These are phyloP conservation scores for Prietella phreatophila DNA, from an alignment of 2,113 vertebrate species.

Conservation along the genomic window DNA sequence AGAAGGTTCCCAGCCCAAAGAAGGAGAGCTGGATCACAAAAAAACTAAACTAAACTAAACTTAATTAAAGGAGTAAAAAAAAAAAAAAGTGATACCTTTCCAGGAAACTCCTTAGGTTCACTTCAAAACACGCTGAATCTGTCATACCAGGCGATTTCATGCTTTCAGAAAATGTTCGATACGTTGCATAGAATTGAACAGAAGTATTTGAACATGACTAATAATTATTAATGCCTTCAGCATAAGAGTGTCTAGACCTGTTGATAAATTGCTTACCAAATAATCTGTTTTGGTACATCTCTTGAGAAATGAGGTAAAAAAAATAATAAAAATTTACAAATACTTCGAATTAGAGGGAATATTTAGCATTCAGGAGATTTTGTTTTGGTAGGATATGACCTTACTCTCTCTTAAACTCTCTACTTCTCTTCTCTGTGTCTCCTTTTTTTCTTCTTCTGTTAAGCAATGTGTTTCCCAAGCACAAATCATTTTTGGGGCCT, in stretches of 20 bases:
- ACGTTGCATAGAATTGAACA: background rate
- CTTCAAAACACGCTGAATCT: constrained; percentile 19
- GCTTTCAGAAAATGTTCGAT: background rate
- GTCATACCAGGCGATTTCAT: background rate
- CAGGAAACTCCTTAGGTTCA: constrained; percentile 51
- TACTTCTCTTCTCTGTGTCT: constrained; percentile 23
- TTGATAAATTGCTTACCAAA: constrained; percentile 24
- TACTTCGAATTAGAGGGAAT: constrained; percentile 43
- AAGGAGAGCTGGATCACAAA: constrained; percentile 64
- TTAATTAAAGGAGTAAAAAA: constrained; percentile 42
- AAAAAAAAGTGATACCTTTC: constrained; percentile 37
- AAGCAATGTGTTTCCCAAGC: constrained; percentile 51
- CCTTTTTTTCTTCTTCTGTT: background rate
- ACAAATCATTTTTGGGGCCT: constrained; percentile 56
- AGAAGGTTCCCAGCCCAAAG: constrained; percentile 66
- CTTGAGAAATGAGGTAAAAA: constrained; percentile 13
- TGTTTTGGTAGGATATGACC: constrained; percentile 41
- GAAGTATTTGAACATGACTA: background rate
- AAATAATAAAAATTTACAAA: constrained; percentile 22
- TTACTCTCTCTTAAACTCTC: background rate
- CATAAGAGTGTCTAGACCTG: background rate
- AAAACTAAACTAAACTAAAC: constrained; percentile 29
- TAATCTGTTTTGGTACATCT: constrained; percentile 10
- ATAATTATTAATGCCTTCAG: background rate
- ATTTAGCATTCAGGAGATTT: constrained; percentile 46